Evolutionary conservation across 1,140 invertebrate species (phyloP), one percentile per base, ranked within the genome.

Genomic region (Drosophila kepulauana): DNA sequence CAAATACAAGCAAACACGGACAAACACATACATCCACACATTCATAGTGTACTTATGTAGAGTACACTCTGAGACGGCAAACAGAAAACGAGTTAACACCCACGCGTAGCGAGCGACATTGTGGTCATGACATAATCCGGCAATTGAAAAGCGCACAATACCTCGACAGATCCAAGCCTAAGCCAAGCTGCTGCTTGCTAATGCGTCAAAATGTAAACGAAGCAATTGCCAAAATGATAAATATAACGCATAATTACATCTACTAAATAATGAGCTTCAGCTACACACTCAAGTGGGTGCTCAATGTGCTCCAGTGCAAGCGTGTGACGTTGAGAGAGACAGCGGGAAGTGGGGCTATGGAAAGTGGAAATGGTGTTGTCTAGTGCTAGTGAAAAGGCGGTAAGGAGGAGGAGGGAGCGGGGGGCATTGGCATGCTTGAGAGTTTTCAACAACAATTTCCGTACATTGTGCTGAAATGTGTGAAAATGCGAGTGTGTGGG

Each of bases 361-460:
- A 38, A 13, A 2, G 16, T 48, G 25, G 54, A 56, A 16, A 6
- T 46, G 15, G 33, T 68, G 43, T 57, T 68, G 43, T 57, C 11
- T 43, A 43, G 41, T 43, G 35, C 3, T 25, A 25, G 20, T 25
- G 20, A 25, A 25, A 25, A 38, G 10, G 1, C 2, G 35, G 35
- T 0, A n/a, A n/a, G 30, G 2, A 33, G 16, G 20, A 33, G 15
- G 25, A 16, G 49, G 46, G 54, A 5, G 45, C 16, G 11, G 28
- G 67, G 8, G 4, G 61, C n/a, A 38, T 35, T 64, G 74, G 62
- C 80, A 80, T 82, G 85, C 85, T 79, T 76, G 73, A 64, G 58
- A 86, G 58, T 57, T 77, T 79, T 73, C 78, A 69, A 80, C 86
- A 82, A 82, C 75, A 70, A 75, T 80, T 84, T 81, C 66, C 81